phyloP scores from a whole-genome alignment of 2,888 invertebrate species.

The Agrotis exclamationis region DNA sequence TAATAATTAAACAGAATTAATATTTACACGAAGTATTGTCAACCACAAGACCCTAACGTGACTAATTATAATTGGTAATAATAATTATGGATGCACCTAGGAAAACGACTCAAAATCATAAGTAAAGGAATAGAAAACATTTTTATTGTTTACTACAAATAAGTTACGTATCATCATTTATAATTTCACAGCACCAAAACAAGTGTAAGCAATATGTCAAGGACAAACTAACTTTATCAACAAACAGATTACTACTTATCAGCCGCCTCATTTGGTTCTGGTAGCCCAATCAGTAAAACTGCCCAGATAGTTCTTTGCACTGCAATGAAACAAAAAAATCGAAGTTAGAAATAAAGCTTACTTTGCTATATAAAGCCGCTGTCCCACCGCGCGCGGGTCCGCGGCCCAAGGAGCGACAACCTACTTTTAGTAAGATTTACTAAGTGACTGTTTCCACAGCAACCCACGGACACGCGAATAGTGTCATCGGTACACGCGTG shows the following conservation, averaged over 20 bases:
- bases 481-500: too few relatives aligned
- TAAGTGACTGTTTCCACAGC: too few relatives aligned
- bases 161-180: constrained; percentile 29
- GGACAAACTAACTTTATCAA: constrained; percentile 27
- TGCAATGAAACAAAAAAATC: constrained; percentile 76
- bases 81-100: background rate
- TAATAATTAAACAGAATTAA: too few relatives aligned
- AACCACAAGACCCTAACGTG: background rate
- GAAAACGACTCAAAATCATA: constrained; percentile 15
- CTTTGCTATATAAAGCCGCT: too few relatives aligned
- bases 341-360: too few relatives aligned
- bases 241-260: constrained; percentile 1
- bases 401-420: too few relatives aligned
- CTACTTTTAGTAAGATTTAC: too few relatives aligned
- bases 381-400: too few relatives aligned
- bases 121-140: constrained; percentile 5
- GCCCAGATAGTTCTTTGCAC: constrained; percentile 90
- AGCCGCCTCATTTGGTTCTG: constrained; percentile 65
- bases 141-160: constrained; percentile 39
- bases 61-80: too few relatives aligned
- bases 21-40: too few relatives aligned
- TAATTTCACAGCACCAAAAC: constrained; percentile 39
- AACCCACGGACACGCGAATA: too few relatives aligned
- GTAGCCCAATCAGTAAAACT: constrained; percentile 92
- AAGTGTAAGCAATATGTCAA: constrained; percentile 19